Conservation (phyloP, 1,140 invertebrate genomes). For the Probaryconus sp. region DNA sequence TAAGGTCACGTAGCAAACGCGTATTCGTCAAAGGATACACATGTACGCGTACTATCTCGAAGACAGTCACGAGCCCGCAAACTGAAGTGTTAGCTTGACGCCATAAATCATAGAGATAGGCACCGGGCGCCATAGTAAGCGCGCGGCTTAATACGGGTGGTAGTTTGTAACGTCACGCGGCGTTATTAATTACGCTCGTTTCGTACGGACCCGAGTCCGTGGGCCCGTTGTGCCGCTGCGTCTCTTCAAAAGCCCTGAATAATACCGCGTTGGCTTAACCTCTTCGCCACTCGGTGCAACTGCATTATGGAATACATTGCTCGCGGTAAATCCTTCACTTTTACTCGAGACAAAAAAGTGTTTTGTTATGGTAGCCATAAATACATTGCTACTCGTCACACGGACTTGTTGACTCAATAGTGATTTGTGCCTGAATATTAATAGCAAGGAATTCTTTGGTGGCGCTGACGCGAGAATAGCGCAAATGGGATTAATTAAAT, state of each 20-base stretch:
- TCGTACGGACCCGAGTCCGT: slow-evolving; percentile 29
- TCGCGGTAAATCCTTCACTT: slow-evolving; percentile 43
- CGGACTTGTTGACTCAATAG: slow-evolving; percentile 39
- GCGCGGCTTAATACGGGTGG: slow-evolving; percentile 55
- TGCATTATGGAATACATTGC: slow-evolving; percentile 14
- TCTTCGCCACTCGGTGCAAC: slow-evolving; percentile 13
- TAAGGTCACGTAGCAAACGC: slow-evolving; percentile 30
- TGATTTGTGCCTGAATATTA: slow-evolving; percentile 24
- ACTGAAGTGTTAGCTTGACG: slow-evolving; percentile 58
- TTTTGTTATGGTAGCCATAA: slow-evolving; percentile 33
- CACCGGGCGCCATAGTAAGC: slow-evolving; percentile 44
- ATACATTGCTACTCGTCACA: slow-evolving; percentile 43
- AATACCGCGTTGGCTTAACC: slow-evolving; percentile 21
- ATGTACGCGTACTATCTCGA: slow-evolving; percentile 31
- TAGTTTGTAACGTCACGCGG: slow-evolving; percentile 60
- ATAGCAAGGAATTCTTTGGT: neutral
- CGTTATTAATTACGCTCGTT: slow-evolving; percentile 66
- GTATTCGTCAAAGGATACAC: slow-evolving; percentile 46
- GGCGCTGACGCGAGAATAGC: no score
- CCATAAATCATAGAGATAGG: slow-evolving; percentile 69
- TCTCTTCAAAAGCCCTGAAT: slow-evolving; percentile 35
- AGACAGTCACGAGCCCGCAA: slow-evolving; percentile 57
- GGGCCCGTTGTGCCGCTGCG: slow-evolving; percentile 17
- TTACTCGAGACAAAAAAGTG: slow-evolving; percentile 4
- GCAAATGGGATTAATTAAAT: no score